These are phyloP conservation scores for Ctenomys sociabilis DNA, from an alignment of 2,113 vertebrate genomes.

Conservation along the genomic window DNA sequence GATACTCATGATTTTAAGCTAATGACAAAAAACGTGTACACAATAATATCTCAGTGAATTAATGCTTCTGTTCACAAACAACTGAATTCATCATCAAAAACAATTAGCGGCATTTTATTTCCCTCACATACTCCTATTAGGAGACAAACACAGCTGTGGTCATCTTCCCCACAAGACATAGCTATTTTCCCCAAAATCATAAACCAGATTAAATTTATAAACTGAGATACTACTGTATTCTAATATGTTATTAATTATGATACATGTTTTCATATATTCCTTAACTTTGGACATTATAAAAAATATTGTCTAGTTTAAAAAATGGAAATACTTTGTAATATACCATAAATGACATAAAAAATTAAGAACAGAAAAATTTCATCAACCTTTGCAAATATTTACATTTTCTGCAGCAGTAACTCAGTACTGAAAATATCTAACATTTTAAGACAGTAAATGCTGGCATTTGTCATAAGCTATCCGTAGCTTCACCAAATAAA, in stretches of 20 bases:
- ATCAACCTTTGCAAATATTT: slow-evolving; percentile 62
- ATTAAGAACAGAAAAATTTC: slow-evolving; percentile 53
- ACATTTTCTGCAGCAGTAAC: slow-evolving; percentile 68
- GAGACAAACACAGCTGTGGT: not conserved
- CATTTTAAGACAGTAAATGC: slow-evolving; percentile 33
- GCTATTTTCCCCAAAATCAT: not conserved
- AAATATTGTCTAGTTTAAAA: not conserved
- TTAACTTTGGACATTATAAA: not conserved
- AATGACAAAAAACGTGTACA: not conserved
- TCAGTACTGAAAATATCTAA: slow-evolving; percentile 67
- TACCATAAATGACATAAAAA: slow-evolving; percentile 62
- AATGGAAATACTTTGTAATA: slow-evolving; percentile 58
- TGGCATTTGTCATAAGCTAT: slow-evolving; percentile 49
- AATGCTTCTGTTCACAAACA: not conserved
- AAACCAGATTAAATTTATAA: not conserved
- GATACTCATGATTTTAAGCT: not conserved
- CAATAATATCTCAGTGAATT: not conserved
- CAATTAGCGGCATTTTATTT: no score
- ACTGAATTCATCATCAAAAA: not conserved
- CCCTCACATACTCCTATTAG: not conserved
- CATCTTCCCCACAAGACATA: not conserved
- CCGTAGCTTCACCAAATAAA: slow-evolving; percentile 47
- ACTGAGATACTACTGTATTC: not conserved
- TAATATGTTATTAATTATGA: not conserved
- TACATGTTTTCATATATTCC: not conserved